Conservation (phyloP, 2,113 vertebrate genomes). For the Oryzias curvinotus region DNA sequence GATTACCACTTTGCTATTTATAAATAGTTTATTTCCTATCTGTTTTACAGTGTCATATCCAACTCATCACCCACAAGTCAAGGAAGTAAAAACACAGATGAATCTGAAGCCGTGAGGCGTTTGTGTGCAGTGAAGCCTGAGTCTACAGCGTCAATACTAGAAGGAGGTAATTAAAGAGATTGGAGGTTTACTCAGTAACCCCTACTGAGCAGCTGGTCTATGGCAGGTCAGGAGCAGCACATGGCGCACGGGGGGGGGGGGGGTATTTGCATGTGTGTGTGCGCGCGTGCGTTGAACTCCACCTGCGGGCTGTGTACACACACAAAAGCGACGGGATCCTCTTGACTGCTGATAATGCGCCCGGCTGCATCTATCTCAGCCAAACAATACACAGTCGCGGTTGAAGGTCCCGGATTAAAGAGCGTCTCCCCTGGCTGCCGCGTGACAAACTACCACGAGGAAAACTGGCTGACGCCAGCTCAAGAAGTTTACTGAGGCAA, state of each 20-base stretch:
- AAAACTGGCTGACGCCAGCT: conserved; percentile 14
- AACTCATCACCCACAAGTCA: no score
- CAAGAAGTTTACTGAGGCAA: conserved; percentile 40
- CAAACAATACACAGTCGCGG: conserved; percentile 68
- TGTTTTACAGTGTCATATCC: not conserved
- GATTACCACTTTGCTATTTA: no score
- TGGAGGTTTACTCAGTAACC: conserved; percentile 73
- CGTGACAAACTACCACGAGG: conserved; percentile 36
- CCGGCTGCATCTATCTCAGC: conserved; percentile 67
- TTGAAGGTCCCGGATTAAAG: conserved; percentile 75
- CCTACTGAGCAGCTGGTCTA: conserved; percentile 75
- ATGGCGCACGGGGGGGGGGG: conserved; percentile 56
- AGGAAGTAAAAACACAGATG: conserved; percentile 11
- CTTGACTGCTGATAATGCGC: conserved; percentile 73
- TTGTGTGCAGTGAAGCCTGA: not conserved
- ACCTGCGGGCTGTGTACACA: conserved; percentile 72
- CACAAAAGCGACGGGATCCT: conserved; percentile 73
- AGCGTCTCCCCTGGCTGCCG: conserved; percentile 53
- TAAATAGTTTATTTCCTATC: not conserved
- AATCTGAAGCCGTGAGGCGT: conserved; percentile 16
- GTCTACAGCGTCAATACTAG: conserved; percentile 52
- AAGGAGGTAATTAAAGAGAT: conserved; percentile 72
- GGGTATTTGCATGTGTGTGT: conserved; percentile 20
- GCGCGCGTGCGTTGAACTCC: conserved; percentile 53
- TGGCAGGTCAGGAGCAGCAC: conserved; percentile 72